Evolutionary conservation across 2,888 invertebrate genomes (phyloP), one percentile per base, ranked within the genome.

Genomic region (Panopea generosa): DNA sequence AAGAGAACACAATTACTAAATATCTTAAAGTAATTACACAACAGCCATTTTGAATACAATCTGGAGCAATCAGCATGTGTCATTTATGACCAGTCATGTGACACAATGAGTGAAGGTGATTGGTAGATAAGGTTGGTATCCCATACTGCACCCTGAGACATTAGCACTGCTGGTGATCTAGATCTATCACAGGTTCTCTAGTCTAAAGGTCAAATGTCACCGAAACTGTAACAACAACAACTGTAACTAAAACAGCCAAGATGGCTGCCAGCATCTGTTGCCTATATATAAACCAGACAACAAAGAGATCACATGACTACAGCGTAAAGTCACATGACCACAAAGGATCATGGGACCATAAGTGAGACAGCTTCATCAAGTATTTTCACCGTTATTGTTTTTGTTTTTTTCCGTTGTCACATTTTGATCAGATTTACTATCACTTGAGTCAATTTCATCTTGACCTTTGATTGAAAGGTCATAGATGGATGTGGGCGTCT

Each of bases 401-500:
- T 68, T 66, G 20, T 29, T 50, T 38, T 40, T 56, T 33, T 61
- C 66, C 14, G 68, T 38, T 9, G 20, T 24, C 14, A 52, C 9
- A 26, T 52, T 56, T 24, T 63, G 50, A 45, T 27, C 33, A 57
- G 26, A 62, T 33, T 57, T 56, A 49, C n/a, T 63, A 24, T 50
- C 50, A 50, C 29, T 68, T 22, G 26, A 53, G 26, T 57, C 63
- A 57, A 20, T 50, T n/a, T 72, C 72, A 38, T 7, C 70, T 47
- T 60, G 53, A 20, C 49, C 66, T 50, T 66, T 66, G n/a, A 33
- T 49, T 2, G 73, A 67, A 29, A 71, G 73, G 73, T 68, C 74
- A 52, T 74, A 80, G 56, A 73, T 63, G 2, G 53, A n/a, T 20
- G 80, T 70, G 14, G 80, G 80, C 20, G 43, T 66, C n/a, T 85